Evolutionary conservation across 2,888 invertebrate species (phyloP), one percentile per base, ranked within the genome.

Genomic region (Nemoura dubitans): DNA sequence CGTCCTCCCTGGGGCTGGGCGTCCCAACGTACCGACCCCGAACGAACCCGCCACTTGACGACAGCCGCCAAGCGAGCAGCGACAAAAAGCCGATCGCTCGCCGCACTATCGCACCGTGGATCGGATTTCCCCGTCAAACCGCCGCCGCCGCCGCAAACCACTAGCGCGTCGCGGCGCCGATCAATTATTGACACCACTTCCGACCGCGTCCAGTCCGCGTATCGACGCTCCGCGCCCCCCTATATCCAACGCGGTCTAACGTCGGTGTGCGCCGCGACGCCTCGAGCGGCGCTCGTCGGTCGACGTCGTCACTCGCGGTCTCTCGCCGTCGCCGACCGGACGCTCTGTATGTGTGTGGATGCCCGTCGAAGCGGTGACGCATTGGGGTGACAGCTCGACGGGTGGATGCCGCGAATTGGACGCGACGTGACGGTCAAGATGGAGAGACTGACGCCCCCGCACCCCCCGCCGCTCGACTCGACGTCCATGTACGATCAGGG

Each of bases 401-500:
- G 16, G 30, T 42, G n/a, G 16, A 87, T 88, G 88, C 87, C 88
- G 29, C 86, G 86, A 3, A 88, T 88, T 2, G 87, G 87, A 14
- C 36, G 26, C n/a, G 88, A 88, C 30, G 76, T 82, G 0, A 1
- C 59, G 5, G 59, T 85, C 21, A 86, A 86, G 83, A 27, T 81
- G 76, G 85, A 86, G 78, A 76, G 85, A n/a, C 43, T 85, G 28
- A 7, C 21, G 0, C 85, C 81, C 21, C 78, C 77, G 30, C 86
- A 87, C 30, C 87, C 88, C 6, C 59, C 87, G 21, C 88, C 88
- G 5, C 86, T 86, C n/a, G 88, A 88, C 59, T 28, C 87, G 0
- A 84, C 80, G 16, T 88, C 88, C 29, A 88, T 88, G 88, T 88
- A 88, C 87, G 87, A 86, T 36, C 87, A 88, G 78, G 88, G 88